These are phyloP conservation scores for Melanostoma mellinum DNA, from an alignment of 2,888 invertebrate genomes.

Conservation along the genomic window DNA sequence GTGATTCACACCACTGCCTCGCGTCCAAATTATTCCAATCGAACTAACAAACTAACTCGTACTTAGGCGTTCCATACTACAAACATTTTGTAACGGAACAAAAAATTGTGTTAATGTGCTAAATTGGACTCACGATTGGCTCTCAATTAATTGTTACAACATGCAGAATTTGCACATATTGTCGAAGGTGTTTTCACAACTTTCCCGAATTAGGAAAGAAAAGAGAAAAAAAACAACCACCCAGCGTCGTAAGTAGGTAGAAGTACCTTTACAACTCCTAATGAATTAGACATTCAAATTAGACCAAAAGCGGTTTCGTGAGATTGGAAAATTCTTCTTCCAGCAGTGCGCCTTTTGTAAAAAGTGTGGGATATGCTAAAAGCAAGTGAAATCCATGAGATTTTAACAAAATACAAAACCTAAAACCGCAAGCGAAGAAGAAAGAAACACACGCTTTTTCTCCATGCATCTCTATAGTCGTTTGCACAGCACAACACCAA, in stretches of 20 bases:
- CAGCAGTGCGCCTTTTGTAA: slow-evolving; percentile 8
- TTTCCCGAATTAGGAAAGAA: slow-evolving; percentile 9
- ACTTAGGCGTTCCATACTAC: slow-evolving; percentile 35
- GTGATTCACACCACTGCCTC: not conserved
- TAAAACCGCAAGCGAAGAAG: slow-evolving; percentile 23
- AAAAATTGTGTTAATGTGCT: slow-evolving; percentile 61
- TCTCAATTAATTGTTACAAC: slow-evolving; percentile 69
- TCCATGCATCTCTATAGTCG: not conserved
- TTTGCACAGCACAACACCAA: slow-evolving; percentile 34
- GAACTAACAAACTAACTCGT: slow-evolving; percentile 23
- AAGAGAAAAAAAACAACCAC: not conserved
- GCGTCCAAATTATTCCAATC: not conserved
- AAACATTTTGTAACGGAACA: slow-evolving; percentile 36
- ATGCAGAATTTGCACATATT: slow-evolving; percentile 38
- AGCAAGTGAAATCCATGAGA: slow-evolving; percentile 57
- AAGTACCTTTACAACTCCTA: not conserved
- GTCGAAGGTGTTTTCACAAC: slow-evolving; percentile 36
- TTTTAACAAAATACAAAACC: not conserved
- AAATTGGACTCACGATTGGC: slow-evolving; percentile 68
- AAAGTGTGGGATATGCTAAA: slow-evolving; percentile 29
- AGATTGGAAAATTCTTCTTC: slow-evolving; percentile 33
- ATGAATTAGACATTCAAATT: slow-evolving; percentile 53
- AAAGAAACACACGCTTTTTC: slow-evolving; percentile 18
- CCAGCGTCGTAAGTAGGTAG: not conserved
- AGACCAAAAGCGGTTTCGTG: slow-evolving; percentile 43